A percentile compares a stretch with the other conserved stretches of the same genome.
Evolutionary conservation across 2,888 invertebrate genomes (phyloP).

Genomic region (Automeris io): DNA sequence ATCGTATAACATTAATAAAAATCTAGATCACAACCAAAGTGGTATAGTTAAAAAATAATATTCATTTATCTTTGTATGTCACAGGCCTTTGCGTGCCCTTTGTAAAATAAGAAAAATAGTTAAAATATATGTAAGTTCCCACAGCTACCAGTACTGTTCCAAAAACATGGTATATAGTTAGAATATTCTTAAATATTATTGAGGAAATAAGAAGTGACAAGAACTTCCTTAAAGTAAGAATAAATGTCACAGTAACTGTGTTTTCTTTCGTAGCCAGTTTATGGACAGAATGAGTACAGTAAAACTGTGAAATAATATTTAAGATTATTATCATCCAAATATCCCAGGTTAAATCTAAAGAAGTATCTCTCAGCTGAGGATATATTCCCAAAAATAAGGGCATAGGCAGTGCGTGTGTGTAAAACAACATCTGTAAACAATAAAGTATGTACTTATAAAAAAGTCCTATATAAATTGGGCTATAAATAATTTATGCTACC

Average conservation of each 20-base stretch:
- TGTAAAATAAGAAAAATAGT: conserved; percentile 52
- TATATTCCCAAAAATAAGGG: conserved; percentile 52
- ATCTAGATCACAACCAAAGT: neutral
- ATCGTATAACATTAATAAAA: no score
- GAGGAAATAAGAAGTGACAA: conserved; percentile 56
- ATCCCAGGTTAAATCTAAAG: conserved; percentile 27
- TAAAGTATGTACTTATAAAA: conserved; percentile 2
- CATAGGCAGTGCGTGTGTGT: conserved; percentile 53
- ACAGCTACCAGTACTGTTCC: conserved; percentile 51
- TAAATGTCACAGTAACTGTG: conserved; percentile 60
- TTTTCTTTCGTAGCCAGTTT: conserved; percentile 56
- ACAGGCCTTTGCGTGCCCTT: conserved; percentile 45
- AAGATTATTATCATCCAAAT: conserved; percentile 45
- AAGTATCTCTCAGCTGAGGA: conserved; percentile 38
- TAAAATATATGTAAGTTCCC: conserved; percentile 64
- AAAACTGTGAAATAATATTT: conserved; percentile 54
- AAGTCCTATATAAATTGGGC: no score
- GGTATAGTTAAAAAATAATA: neutral
- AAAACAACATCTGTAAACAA: conserved; percentile 64
- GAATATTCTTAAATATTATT: conserved; percentile 60
- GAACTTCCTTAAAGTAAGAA: conserved; percentile 62
- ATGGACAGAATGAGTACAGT: conserved; percentile 60
- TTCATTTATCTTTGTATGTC: conserved; percentile 32
- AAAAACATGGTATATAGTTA: conserved; percentile 49
- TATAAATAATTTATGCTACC: no score